Conservation (phyloP, 2,113 vertebrate genomes). For the Nettapus auritus region DNA sequence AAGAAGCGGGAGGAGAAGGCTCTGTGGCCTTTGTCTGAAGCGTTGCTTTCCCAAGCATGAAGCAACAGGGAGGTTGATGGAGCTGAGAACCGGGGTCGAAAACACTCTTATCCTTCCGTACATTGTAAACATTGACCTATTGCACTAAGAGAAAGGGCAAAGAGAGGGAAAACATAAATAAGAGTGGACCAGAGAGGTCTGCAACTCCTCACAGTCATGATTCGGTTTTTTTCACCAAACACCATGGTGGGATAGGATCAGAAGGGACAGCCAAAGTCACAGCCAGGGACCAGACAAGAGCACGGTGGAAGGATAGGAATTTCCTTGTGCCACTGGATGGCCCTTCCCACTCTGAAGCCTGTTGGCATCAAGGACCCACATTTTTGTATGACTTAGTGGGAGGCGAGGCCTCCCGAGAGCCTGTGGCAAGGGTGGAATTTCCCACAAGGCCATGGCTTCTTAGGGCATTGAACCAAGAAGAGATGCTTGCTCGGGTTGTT, state of each 20-base stretch:
- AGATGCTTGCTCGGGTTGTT: background rate
- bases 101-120: background rate
- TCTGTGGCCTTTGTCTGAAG: background rate
- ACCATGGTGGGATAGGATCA: fast-evolving
- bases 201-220: background rate
- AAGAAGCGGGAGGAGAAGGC: background rate
- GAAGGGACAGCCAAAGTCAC: background rate
- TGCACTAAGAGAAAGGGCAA: background rate
- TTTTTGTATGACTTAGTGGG: background rate
- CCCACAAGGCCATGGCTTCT: background rate
- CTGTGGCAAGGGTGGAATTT: constrained; percentile 32
- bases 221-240: background rate
- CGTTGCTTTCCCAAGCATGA: background rate
- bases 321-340: background rate
- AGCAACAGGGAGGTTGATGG: background rate
- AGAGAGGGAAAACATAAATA: background rate
- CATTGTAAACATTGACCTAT: background rate
- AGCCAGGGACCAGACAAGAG: background rate
- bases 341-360: background rate
- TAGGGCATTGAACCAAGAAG: background rate
- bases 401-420: background rate
- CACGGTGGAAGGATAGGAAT: background rate
- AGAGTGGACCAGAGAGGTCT: background rate
- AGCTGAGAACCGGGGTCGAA: background rate
- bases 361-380: background rate